Evolutionary conservation across 1,140 invertebrate species (phyloP), one percentile per base, ranked within the genome.

Genomic region (Propsilocerus akamusi): DNA sequence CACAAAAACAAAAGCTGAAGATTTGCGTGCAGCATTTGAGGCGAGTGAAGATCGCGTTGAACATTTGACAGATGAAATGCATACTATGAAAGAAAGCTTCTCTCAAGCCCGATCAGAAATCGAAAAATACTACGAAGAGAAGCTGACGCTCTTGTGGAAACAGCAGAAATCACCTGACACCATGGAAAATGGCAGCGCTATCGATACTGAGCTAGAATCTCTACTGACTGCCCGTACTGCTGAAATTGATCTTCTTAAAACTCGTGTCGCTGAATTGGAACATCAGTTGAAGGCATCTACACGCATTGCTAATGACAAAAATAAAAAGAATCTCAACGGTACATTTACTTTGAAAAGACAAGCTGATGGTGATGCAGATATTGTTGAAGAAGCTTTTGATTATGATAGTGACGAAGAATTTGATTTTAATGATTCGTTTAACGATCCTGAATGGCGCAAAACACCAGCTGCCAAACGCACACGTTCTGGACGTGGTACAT

Each of bases 401-500:
- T n/a, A 8, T 5, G 11, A 34, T 41, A 17, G 34, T 4, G 46
- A 54, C 0, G 17, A 48, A 4, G 10, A 60, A 30, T 49, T 49
- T 8, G 0, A 41, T 22, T 0, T 49, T 0, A 49, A 77, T 50
- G 61, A 73, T 54, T 24, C 56, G 0, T 62, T 69, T 3, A 71
- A 74, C 32, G 80, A 84, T 64, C 79, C 80, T 0, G 80, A 83
- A 58, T 83, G 80, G 81, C 65, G 56, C 14, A 70, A 69, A 49
- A 81, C 79, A 5, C 78, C 78, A 4, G 56, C 77, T 4, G 74
- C 59, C 54, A 64, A 58, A 49, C 58, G 62, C 26, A 52, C 68
- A 25, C 51, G 58, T 22, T 61, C 51, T 32, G 4, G 4, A 22
- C n/a, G 34, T 4, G 12, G 14, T 20, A 41, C 34, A 7, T 20